These are phyloP conservation scores for Linepithema humile DNA, from an alignment of 1,140 invertebrate genomes.

Conservation along the genomic window DNA sequence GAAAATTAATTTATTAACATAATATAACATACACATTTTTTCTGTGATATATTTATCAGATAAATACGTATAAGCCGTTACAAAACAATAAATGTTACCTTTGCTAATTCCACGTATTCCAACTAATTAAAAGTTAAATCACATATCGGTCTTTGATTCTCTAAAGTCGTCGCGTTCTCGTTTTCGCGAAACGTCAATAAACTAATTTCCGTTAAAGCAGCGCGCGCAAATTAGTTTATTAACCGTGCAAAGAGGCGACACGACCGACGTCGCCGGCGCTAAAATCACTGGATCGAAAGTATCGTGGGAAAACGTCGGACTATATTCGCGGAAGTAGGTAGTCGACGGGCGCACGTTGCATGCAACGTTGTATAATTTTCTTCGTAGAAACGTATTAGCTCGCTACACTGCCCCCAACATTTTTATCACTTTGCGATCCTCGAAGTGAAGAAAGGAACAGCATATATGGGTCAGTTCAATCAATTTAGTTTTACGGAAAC, in stretches of 20 bases:
- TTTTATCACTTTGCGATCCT: constrained; percentile 6
- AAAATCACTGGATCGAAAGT: constrained; percentile 15
- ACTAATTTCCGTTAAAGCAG: constrained; percentile 2
- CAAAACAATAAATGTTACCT: too few relatives aligned
- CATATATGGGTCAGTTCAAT: not conserved
- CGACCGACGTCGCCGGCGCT: not conserved
- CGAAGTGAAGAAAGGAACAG: not conserved
- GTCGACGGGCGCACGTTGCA: not conserved
- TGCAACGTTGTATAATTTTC: constrained; percentile 57
- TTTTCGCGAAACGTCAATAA: not conserved
- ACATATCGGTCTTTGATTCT: not conserved
- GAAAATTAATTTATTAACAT: too few relatives aligned
- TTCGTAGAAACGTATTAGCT: constrained; percentile 56
- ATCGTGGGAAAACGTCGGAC: constrained; percentile 13
- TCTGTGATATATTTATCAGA: too few relatives aligned
- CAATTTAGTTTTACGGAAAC: not conserved
- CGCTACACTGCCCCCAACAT: not conserved
- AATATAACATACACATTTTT: too few relatives aligned
- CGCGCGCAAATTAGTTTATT: constrained; percentile 30
- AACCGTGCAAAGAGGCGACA: constrained; percentile 4
- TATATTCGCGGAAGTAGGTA: constrained; percentile 21
- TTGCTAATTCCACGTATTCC: too few relatives aligned
- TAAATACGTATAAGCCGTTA: too few relatives aligned
- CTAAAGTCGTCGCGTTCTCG: not conserved
- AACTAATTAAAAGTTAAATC: not conserved